Evolutionary conservation across 1,140 invertebrate species (phyloP).

Genomic region (Atopsyche davidsoni): DNA sequence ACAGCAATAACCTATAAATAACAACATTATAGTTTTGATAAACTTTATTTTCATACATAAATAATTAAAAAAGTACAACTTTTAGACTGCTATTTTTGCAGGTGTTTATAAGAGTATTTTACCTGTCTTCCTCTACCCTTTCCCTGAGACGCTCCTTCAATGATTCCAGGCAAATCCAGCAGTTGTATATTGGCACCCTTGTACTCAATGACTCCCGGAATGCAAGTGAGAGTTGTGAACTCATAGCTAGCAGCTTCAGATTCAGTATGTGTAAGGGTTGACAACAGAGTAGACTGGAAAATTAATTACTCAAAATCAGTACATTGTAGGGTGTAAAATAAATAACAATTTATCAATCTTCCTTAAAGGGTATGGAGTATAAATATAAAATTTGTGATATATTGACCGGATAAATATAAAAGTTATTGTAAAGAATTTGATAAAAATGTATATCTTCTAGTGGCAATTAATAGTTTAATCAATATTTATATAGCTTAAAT

Average conservation of each 20-base stretch:
- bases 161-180: slow-evolving; percentile 94
- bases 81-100: not conserved
- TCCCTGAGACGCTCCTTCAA: slow-evolving; percentile 93
- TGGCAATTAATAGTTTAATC: too few relatives aligned
- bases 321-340: not conserved
- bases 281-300: slow-evolving; percentile 82
- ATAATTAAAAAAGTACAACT: not conserved
- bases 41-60: slow-evolving; percentile 1
- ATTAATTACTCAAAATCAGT: too few relatives aligned
- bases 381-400: slow-evolving; percentile 1
- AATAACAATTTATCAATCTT: not conserved
- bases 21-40: slow-evolving; percentile 2
- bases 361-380: not conserved
- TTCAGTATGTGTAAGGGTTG: slow-evolving; percentile 88
- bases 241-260: slow-evolving; percentile 97
- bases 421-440: not conserved
- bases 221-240: slow-evolving; percentile 98
- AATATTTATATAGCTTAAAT: not conserved
- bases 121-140: slow-evolving; percentile 81
- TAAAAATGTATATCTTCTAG: too few relatives aligned
- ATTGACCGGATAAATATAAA: not conserved
- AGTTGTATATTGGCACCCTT: slow-evolving; percentile 98
- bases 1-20: slow-evolving; percentile 84
- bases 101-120: not conserved
- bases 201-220: slow-evolving; percentile 97